Percentiles rank a stretch among this genome's conserved stretches.
phyloP scores from a whole-genome alignment of 2,888 invertebrate species.

The Plagiodera versicolora region DNA sequence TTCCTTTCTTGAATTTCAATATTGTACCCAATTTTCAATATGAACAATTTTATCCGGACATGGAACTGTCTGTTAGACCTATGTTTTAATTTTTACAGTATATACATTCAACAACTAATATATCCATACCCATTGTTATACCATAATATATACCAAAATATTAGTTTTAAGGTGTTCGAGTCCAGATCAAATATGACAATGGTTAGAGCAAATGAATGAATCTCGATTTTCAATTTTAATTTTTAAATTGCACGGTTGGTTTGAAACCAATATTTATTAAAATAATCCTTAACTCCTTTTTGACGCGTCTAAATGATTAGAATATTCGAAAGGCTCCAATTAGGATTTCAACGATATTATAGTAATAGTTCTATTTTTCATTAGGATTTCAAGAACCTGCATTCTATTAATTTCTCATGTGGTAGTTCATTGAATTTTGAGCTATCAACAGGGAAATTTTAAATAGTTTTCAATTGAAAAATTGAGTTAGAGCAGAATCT shows the following conservation, averaged over 20 bases:
- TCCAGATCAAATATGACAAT: neutral
- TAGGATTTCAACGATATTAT: no score
- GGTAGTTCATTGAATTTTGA: no score
- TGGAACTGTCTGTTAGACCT: constrained; percentile 48
- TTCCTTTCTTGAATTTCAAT: constrained; percentile 45
- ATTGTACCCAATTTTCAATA: constrained; percentile 49
- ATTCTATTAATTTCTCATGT: no score
- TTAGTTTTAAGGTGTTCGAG: neutral
- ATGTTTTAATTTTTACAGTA: constrained; percentile 36
- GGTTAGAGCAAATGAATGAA: neutral
- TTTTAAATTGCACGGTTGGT: neutral
- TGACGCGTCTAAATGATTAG: no score
- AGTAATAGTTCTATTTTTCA: no score
- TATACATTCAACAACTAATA: neutral
- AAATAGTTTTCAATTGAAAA: no score
- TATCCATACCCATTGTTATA: neutral
- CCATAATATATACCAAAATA: neutral
- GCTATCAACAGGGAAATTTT: no score
- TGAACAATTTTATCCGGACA: constrained; percentile 50
- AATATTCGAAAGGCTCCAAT: no score
- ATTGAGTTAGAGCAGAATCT: no score
- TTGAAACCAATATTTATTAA: no score
- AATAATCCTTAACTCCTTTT: no score
- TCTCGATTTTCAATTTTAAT: neutral
- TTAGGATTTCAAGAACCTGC: no score